Percentiles rank a stretch among this genome's conserved stretches.
These are phyloP conservation scores for Bucco capensis DNA, from an alignment of 2,113 vertebrate species.

Conservation along the genomic window DNA sequence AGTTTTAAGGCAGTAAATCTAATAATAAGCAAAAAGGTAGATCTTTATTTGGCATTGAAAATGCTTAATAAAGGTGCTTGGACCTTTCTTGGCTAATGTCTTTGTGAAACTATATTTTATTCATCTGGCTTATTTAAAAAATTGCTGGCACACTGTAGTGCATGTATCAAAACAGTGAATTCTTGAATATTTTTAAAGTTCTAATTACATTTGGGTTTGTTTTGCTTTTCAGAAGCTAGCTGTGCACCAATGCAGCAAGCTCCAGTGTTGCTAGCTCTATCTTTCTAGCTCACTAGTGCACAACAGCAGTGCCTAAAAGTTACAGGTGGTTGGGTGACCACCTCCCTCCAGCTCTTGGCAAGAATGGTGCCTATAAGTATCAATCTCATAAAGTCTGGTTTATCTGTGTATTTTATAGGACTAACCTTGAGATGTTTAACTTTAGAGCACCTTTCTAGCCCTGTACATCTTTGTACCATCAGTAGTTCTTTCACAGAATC, in stretches of 20 bases:
- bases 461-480: neutral
- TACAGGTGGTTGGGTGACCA: neutral
- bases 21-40: constrained; percentile 47
- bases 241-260: neutral
- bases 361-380: neutral
- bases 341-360: neutral
- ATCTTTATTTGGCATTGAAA: constrained; percentile 49
- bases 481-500: neutral
- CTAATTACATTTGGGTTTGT: constrained; percentile 40
- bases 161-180: constrained; percentile 32
- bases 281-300: neutral
- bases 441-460: neutral
- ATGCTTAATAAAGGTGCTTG: constrained; percentile 34
- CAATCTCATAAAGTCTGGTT: neutral
- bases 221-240: neutral
- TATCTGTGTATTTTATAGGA: neutral
- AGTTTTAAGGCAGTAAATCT: constrained; percentile 46
- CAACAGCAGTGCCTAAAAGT: neutral
- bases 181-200: constrained; percentile 36
- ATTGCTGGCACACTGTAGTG: neutral
- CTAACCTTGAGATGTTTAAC: neutral
- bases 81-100: constrained; percentile 16
- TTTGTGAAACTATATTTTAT: constrained; percentile 37
- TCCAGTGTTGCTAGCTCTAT: neutral
- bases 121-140: constrained; percentile 40